phyloP scores from a whole-genome alignment of 2,797 vertebrate species.

The Oryzias sinensis region DNA sequence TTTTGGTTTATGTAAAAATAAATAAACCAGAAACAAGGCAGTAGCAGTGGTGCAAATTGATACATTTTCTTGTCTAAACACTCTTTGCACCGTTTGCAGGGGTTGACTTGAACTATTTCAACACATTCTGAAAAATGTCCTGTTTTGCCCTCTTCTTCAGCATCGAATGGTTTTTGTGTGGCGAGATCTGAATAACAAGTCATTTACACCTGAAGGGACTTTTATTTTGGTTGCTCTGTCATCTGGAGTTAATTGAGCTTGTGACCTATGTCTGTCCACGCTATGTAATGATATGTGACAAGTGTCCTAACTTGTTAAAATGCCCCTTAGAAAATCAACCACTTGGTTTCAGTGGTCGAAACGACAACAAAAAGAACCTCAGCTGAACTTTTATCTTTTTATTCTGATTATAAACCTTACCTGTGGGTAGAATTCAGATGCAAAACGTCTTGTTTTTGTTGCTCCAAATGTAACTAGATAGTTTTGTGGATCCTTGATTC shows the following conservation, averaged over 20 bases:
- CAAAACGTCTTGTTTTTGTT: conserved; percentile 25
- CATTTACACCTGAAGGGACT: conserved; percentile 35
- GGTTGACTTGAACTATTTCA: conserved; percentile 3
- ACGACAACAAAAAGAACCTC: background rate
- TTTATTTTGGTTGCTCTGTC: conserved; percentile 45
- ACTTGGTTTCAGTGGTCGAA: conserved; percentile 16
- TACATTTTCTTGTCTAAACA: no score
- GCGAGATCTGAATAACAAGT: conserved; percentile 50
- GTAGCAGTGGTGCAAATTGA: background rate
- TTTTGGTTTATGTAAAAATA: conserved; percentile 37
- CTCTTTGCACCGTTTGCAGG: no score
- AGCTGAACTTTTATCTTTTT: background rate
- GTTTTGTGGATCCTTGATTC: conserved; percentile 34
- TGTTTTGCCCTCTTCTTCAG: conserved; percentile 25
- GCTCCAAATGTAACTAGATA: conserved; percentile 32
- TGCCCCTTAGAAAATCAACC: conserved; percentile 22
- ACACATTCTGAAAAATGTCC: conserved; percentile 51
- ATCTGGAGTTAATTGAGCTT: conserved; percentile 47
- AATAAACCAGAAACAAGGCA: background rate
- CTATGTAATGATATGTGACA: conserved; percentile 57
- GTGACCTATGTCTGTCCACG: conserved; percentile 56
- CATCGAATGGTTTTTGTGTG: conserved; percentile 24
- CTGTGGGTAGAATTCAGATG: conserved; percentile 45
- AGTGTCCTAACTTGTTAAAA: conserved; percentile 45
- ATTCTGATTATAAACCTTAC: conserved; percentile 45